Evolutionary conservation across 2,113 vertebrate species (phyloP), one percentile per base, ranked within the genome.

Genomic region (Quiscalus mexicanus): DNA sequence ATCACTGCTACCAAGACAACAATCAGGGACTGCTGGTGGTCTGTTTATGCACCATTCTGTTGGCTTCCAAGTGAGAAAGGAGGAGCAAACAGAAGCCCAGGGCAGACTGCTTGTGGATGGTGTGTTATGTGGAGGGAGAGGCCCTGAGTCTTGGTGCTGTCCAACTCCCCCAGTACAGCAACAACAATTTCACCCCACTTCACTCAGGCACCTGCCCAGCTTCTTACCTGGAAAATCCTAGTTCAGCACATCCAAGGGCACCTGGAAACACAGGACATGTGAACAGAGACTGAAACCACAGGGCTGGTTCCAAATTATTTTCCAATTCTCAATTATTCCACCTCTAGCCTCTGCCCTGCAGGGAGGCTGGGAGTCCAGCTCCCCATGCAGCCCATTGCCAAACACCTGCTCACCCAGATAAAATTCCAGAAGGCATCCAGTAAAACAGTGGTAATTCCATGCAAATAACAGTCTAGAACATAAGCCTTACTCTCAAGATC

Each of bases 361-460:
- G 19, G 31, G 16, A 81, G 9, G 11, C 1, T 37, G 27, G 30
- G 15, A 84, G 18, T 20, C 39, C 37, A 28, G 25, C 15, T 71
- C 30, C 22, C 53, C 6, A 5, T 14, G 10, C 37, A 65, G 50
- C 19, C 31, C 19, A 12, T 24, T 39, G 11, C 12, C 68, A 33
- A 18, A 45, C 0, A 0, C 12, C 35, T 27, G 24, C 31, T 84
- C 6, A 1, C 25, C 50, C 53, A 49, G 42, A 3, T 41, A 9
- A 35, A 33, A 58, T 37, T 53, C 15, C 35, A 31, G 4, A 8
- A 41, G 5, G 30, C 18, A 28, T 15, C 22, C 41, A 65, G 11
- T 44, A 31, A 50, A 81, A 81, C 23, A 24, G 27, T 11, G 8
- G 9, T 21, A 76, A 31, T 60, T 60, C 65, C 27, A 10, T 50